phyloP scores from a whole-genome alignment of 35 echinoderm and acorn worm genomes.

The Apostichopus parvimensis region DNA sequence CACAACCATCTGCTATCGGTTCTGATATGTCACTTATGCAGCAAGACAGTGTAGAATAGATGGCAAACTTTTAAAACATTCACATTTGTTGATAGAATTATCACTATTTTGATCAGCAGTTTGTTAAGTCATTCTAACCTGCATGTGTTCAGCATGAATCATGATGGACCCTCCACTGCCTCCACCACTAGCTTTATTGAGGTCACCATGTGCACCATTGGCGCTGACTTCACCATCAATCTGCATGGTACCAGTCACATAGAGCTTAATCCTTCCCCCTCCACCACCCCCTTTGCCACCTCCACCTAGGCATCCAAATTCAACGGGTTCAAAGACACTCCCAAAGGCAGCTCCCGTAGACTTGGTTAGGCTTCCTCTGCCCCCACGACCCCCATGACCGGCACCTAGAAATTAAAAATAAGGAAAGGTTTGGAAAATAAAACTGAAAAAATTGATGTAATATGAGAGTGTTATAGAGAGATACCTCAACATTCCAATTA shows the following conservation, averaged over 20 bases:
- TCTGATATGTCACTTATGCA: too few species aligned
- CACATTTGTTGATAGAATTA: too few species aligned
- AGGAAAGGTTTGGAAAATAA: not conserved
- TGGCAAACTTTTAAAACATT: too few species aligned
- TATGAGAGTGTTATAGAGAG: too few species aligned
- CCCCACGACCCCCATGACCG: slow-evolving; percentile 90
- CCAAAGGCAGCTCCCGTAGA: slow-evolving; percentile 75
- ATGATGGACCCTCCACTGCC: slow-evolving; percentile 85
- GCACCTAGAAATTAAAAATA: slow-evolving; percentile 50
- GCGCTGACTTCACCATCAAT: slow-evolving; percentile 87
- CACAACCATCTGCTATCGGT: too few species aligned
- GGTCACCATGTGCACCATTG: slow-evolving; percentile 66
- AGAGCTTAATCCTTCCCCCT: slow-evolving; percentile 66
- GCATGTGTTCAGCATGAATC: slow-evolving; percentile 75
- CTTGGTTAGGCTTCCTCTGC: slow-evolving; percentile 57
- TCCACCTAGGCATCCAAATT: slow-evolving; percentile 76
- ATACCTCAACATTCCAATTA: too few species aligned
- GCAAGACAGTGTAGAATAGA: too few species aligned
- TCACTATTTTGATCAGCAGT: too few species aligned
- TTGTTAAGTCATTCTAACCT: slow-evolving; percentile 46
- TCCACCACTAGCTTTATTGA: slow-evolving; percentile 61
- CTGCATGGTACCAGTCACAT: slow-evolving; percentile 65
- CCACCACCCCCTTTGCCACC: slow-evolving; percentile 63
- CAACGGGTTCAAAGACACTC: slow-evolving; percentile 70
- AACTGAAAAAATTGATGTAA: too few species aligned